Evolutionary conservation across 2,888 invertebrate species (phyloP), one percentile per base, ranked within the genome.

Genomic region (Carpatolechia fugitivella): DNA sequence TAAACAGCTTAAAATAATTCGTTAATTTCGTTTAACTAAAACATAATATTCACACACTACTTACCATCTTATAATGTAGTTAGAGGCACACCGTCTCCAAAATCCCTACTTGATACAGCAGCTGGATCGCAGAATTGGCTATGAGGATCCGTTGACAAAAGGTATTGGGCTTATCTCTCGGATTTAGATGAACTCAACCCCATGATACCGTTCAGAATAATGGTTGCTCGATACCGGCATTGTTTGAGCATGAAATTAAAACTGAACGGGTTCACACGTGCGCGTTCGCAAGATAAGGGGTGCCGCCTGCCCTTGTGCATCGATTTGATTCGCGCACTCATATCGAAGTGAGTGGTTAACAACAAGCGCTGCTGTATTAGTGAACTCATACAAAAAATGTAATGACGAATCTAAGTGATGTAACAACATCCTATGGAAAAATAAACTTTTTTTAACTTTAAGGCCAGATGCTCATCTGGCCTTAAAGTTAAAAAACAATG

Each of bases 241-340:
- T 90, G 89, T 89, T 90, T 90, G 88, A 88, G 89, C 89, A 90
- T 90, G 89, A 90, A 90, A 90, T 90, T 90, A 90, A 90, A 90
- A 89, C 88, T 87, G 88, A 87, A 82, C 85, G 82, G 81, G 84
- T 89, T 90, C 89, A 89, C 89, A 90, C 89, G 89, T 90, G 89
- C 89, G 85, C 85, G 80, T 73, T 58, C 80, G 73, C 65, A 73
- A 83, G 89, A 90, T 89, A 89, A 89, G 88, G 87, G 88, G 84
- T 80, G 77, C 75, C 72, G 72, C 70, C 69, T 65, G 67, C 66
- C 66, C 74, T 73, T 74, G 72, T 80, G 30, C 76, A 82, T 84
- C 81, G 84, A 85, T 83, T 78, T 80, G 74, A 44, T 44, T 44
- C 73, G 71, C 75, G 29, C 44, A 44, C 44, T 44, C 20, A 24